These are phyloP conservation scores for Nomada ruficornis DNA, from an alignment of 2,888 invertebrate species.

Conservation along the genomic window DNA sequence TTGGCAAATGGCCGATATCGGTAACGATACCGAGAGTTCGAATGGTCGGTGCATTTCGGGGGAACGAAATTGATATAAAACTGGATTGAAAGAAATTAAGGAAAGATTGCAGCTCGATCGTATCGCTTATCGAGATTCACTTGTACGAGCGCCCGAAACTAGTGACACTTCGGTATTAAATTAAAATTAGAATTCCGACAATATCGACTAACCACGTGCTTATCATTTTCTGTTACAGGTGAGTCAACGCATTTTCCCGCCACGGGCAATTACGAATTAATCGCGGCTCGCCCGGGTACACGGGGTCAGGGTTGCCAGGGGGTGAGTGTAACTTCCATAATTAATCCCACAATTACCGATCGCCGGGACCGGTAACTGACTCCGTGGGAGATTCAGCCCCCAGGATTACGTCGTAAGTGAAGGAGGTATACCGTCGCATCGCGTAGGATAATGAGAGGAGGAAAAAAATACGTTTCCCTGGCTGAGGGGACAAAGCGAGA, in stretches of 20 bases:
- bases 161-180: not conserved
- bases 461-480: constrained; percentile 42
- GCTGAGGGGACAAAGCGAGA: constrained; percentile 48
- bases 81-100: not conserved
- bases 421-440: constrained; percentile 40
- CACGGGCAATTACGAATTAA: constrained; percentile 74
- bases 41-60: not conserved
- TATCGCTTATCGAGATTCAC: not conserved
- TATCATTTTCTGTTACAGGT: constrained; percentile 77
- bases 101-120: not conserved
- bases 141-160: not conserved
- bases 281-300: constrained; percentile 41
- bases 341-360: constrained; percentile 80
- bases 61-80: not conserved
- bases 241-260: constrained; percentile 66
- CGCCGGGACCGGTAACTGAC: constrained; percentile 60
- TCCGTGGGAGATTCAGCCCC: constrained; percentile 62
- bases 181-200: not conserved
- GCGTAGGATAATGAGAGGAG: not conserved
- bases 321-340: constrained; percentile 73
- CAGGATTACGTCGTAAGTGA: constrained; percentile 70
- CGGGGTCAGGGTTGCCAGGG: constrained; percentile 18
- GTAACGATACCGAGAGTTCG: not conserved
- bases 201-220: constrained; percentile 58
- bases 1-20: not conserved